Evolutionary conservation across 2,113 vertebrate genomes (phyloP).

Genomic region (Heloderma charlesbogerti): DNA sequence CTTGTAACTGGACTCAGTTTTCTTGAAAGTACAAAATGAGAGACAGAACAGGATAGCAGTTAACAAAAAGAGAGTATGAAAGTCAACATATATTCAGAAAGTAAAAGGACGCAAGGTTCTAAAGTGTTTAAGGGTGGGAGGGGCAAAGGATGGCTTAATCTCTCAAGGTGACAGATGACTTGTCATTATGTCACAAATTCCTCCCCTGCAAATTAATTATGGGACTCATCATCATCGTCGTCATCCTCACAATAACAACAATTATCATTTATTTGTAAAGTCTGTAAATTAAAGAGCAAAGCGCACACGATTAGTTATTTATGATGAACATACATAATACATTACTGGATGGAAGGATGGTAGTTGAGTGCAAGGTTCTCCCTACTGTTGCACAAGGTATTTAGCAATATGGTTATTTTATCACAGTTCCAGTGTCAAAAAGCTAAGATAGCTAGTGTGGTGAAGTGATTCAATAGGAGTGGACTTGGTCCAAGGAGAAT

Average conservation of each 20-base stretch:
- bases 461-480: background rate
- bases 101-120: background rate
- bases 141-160: background rate
- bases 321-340: conserved; percentile 31
- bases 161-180: background rate
- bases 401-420: conserved; percentile 7
- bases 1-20: background rate
- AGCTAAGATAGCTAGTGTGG: background rate
- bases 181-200: background rate
- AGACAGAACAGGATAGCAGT: background rate
- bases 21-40: background rate
- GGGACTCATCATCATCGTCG: background rate
- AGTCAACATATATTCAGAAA: background rate
- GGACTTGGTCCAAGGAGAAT: background rate
- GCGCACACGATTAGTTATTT: background rate
- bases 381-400: conserved; percentile 31
- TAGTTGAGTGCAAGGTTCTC: conserved; percentile 13
- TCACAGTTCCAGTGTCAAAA: background rate
- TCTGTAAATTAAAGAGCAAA: conserved; percentile 28
- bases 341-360: conserved; percentile 20
- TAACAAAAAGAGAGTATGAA: background rate
- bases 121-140: background rate
- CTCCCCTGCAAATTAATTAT: background rate
- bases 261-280: background rate
- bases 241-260: conserved; percentile 20